A percentile compares a stretch with the other conserved stretches of the same genome.
These are phyloP conservation scores for Gymnoscopelus braueri DNA, from an alignment of 2,797 vertebrate species.

Conservation along the genomic window DNA sequence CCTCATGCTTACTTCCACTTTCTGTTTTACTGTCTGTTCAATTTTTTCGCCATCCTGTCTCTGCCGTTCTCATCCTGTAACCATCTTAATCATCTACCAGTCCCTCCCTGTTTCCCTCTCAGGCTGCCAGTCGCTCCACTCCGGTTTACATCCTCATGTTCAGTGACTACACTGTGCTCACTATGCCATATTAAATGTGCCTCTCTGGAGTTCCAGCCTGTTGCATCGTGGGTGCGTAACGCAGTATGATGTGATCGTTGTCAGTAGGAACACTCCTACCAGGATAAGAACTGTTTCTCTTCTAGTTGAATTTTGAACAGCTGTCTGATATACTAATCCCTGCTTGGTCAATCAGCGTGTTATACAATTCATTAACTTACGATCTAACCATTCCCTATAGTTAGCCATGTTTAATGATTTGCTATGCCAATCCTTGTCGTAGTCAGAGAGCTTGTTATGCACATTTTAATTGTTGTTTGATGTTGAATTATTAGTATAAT, in stretches of 20 bases:
- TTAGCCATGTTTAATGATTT: no score
- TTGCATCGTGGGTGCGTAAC: background rate
- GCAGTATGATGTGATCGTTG: background rate
- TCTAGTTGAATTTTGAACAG: no score
- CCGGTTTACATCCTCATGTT: background rate
- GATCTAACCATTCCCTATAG: no score
- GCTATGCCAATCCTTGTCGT: no score
- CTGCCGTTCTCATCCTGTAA: background rate
- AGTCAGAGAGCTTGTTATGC: no score
- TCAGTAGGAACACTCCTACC: no score
- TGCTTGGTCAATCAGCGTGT: no score
- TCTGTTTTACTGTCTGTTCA: background rate
- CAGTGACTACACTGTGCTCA: background rate
- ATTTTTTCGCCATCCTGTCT: background rate
- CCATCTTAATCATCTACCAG: background rate
- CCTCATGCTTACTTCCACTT: background rate
- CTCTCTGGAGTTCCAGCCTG: background rate
- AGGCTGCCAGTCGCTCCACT: background rate
- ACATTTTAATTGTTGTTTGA: no score
- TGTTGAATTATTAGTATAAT: no score
- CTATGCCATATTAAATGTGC: background rate
- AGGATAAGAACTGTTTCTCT: no score
- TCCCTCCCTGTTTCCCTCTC: background rate
- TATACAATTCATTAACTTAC: no score
- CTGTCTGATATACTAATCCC: no score